phyloP scores from a whole-genome alignment of 2,797 vertebrate species.

The Falco novaeseelandiae region DNA sequence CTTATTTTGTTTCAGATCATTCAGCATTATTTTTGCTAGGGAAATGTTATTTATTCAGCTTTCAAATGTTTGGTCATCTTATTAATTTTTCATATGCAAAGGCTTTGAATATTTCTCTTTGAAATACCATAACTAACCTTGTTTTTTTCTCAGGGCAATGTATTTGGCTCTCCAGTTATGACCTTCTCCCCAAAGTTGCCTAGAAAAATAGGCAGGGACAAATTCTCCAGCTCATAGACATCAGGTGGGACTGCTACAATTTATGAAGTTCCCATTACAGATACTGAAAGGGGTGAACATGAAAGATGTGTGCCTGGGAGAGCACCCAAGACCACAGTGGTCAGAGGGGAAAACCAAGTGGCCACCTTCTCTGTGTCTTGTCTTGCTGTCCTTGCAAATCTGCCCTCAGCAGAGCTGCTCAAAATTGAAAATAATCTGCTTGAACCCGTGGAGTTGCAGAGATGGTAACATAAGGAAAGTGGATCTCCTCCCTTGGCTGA shows the following conservation, averaged over 20 bases:
- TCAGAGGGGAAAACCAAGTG: background rate
- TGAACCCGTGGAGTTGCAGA: background rate
- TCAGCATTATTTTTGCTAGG: slow-evolving; percentile 34
- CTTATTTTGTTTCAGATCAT: slow-evolving; percentile 7
- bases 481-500: background rate
- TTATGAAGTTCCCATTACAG: background rate
- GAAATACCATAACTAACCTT: background rate
- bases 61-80: slow-evolving; percentile 48
- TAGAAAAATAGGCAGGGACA: background rate
- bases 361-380: background rate
- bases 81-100: slow-evolving; percentile 43
- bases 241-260: background rate
- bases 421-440: background rate
- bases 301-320: background rate
- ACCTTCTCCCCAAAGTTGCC: background rate
- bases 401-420: background rate
- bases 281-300: background rate
- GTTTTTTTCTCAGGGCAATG: background rate
- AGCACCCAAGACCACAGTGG: background rate
- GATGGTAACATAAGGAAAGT: background rate
- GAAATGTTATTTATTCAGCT: slow-evolving; percentile 48
- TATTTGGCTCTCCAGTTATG: background rate
- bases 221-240: accelerated
- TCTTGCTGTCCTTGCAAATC: background rate
- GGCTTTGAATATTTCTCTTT: slow-evolving; percentile 36